Evolutionary conservation across 2,797 vertebrate species (phyloP).

Genomic region (Muscicapa striata): DNA sequence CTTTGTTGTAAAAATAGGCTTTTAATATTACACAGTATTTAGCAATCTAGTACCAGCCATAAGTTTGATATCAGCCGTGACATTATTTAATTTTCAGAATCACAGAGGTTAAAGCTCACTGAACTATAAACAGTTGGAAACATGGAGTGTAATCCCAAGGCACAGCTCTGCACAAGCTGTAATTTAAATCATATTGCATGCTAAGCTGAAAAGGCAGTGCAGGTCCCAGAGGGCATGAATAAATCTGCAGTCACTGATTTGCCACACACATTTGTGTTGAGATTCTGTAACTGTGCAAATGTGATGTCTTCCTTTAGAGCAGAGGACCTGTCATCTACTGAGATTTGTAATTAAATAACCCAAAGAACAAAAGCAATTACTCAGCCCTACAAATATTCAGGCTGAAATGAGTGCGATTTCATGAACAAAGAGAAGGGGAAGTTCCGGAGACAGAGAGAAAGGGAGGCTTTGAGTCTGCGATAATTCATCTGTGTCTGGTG

Average conservation of each 20-base stretch:
- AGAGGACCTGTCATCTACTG: constrained; percentile 52
- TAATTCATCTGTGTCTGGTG: constrained; percentile 20
- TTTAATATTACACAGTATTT: constrained; percentile 20
- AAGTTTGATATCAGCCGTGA: constrained; percentile 57
- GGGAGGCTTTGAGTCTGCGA: not conserved
- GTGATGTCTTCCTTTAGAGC: constrained; percentile 54
- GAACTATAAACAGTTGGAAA: constrained; percentile 68
- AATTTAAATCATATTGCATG: constrained; percentile 68
- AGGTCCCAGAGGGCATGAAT: constrained; percentile 58
- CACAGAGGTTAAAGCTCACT: constrained; percentile 62
- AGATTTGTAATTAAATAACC: constrained; percentile 63
- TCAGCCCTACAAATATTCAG: constrained; percentile 45
- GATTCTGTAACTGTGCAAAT: constrained; percentile 63
- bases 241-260: constrained; percentile 65
- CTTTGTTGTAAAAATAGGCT: constrained; percentile 32
- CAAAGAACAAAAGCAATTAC: constrained; percentile 64
- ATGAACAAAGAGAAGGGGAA: constrained; percentile 45
- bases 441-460: constrained; percentile 36
- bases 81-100: constrained; percentile 68
- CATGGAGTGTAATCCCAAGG: constrained; percentile 55
- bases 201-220: constrained; percentile 61
- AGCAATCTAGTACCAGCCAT: constrained; percentile 37
- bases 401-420: constrained; percentile 27
- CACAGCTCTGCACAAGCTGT: constrained; percentile 58
- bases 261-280: constrained; percentile 46